Base-by-base conservation (phyloP, 53 echinoderm and acorn worm genomes). In the Antedon mediterranea region DNA sequence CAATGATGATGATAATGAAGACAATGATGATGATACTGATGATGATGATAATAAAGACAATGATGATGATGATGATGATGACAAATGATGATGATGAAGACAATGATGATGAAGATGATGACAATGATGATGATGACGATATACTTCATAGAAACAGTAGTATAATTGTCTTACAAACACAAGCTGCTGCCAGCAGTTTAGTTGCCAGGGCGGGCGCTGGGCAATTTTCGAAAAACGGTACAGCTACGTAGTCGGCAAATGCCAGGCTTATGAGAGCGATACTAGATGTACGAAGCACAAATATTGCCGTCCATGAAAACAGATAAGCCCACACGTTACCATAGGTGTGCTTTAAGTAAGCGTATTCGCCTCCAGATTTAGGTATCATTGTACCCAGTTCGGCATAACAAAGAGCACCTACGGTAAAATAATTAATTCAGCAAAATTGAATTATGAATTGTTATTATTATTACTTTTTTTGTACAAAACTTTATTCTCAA, bases 81-180 rank as follows among this genome's bases (percentile, higher is more conserved):
- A n/a, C n/a, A n/a, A n/a, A n/a, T n/a, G n/a, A n/a, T n/a, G n/a
- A n/a, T n/a, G n/a, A n/a, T n/a, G n/a, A n/a, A n/a, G n/a, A n/a
- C n/a, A n/a, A n/a, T n/a, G n/a, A n/a, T n/a, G n/a, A n/a, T n/a
- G n/a, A n/a, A n/a, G n/a, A n/a, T n/a, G n/a, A n/a, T n/a, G n/a
- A n/a, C n/a, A n/a, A n/a, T n/a, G n/a, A n/a, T n/a, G n/a, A n/a
- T n/a, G n/a, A n/a, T n/a, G n/a, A n/a, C n/a, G n/a, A n/a, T n/a
- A n/a, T n/a, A n/a, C n/a, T n/a, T n/a, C n/a, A n/a, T n/a, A n/a
- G n/a, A n/a, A n/a, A n/a, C n/a, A n/a, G n/a, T n/a, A n/a, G n/a
- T 28, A n/a, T n/a, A n/a, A n/a, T n/a, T n/a, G n/a, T n/a, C 95
- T 94, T 84, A 94, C 95, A 83, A 71, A 94, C 85, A 77, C 89